Conservation (phyloP, 1,140 invertebrate genomes). For the Tetragnatha versicolor region DNA sequence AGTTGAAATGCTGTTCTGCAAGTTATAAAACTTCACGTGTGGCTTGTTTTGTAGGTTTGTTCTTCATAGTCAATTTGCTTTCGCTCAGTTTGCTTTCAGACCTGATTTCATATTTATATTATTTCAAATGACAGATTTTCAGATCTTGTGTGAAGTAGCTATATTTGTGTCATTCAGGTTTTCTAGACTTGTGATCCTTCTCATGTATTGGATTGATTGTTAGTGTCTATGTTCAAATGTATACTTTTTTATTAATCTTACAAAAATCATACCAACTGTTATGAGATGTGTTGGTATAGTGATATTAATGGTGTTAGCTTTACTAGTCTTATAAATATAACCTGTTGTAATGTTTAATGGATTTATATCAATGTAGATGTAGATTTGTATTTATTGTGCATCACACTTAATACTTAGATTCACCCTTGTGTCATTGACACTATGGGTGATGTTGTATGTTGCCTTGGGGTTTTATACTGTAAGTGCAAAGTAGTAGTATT, state of each 20-base stretch:
- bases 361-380: slow-evolving; percentile 51
- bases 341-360: slow-evolving; percentile 50
- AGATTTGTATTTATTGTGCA: slow-evolving; percentile 55
- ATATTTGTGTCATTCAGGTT: not conserved
- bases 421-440: slow-evolving; percentile 21
- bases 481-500: slow-evolving; percentile 41
- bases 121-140: too few species aligned
- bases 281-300: slow-evolving; percentile 44
- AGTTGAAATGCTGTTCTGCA: too few species aligned
- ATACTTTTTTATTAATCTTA: slow-evolving; percentile 37
- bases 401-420: slow-evolving; percentile 41
- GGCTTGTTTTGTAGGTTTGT: too few species aligned
- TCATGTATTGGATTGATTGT: slow-evolving; percentile 22
- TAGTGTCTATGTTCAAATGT: slow-evolving; percentile 18
- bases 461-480: slow-evolving; percentile 54
- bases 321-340: slow-evolving; percentile 54
- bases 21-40: too few species aligned
- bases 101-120: too few species aligned
- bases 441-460: slow-evolving; percentile 34
- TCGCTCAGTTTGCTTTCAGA: too few species aligned
- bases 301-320: slow-evolving; percentile 55
- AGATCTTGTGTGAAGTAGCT: too few species aligned
- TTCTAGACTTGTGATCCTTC: slow-evolving; percentile 23
- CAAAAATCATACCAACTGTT: slow-evolving; percentile 41
- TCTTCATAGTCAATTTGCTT: too few species aligned